Conservation (phyloP, 2,888 invertebrate genomes). For the Thymelicus sylvestris region DNA sequence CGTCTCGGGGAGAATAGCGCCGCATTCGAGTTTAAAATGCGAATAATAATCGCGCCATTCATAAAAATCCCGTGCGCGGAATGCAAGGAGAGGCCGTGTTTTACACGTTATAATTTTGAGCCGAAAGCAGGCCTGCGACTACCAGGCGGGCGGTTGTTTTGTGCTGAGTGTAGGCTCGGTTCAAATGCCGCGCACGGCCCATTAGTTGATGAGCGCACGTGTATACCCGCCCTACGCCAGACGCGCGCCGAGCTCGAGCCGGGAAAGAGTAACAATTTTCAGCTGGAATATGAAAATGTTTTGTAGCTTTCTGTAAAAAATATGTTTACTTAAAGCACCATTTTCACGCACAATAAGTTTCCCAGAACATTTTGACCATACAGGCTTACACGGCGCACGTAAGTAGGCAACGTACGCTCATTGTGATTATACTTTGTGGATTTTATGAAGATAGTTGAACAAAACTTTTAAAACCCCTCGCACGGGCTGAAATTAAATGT, state of each 20-base stretch:
- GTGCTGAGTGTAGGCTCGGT: constrained; percentile 81
- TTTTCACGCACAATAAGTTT: constrained; percentile 80
- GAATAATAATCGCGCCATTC: constrained; percentile 83
- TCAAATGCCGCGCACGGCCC: constrained; percentile 85
- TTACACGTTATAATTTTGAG: constrained; percentile 84
- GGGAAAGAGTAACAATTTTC: constrained; percentile 78
- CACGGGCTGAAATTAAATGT: constrained; percentile 31
- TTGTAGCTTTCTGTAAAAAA: constrained; percentile 75
- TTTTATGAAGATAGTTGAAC: constrained; percentile 37
- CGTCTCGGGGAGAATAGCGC: constrained; percentile 80
- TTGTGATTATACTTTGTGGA: constrained; percentile 38
- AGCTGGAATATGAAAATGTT: constrained; percentile 81
- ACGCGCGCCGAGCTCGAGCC: constrained; percentile 53
- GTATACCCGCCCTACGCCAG: constrained; percentile 70
- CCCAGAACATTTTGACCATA: constrained; percentile 69
- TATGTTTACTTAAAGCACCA: constrained; percentile 77
- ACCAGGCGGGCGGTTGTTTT: constrained; percentile 73
- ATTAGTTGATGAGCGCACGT: constrained; percentile 84
- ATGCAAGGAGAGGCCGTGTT: constrained; percentile 81
- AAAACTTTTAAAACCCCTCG: constrained; percentile 30
- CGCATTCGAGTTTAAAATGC: constrained; percentile 84
- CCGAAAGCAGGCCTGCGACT: constrained; percentile 77
- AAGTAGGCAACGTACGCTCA: constrained; percentile 37
- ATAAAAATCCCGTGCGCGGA: constrained; percentile 82
- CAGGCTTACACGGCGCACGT: constrained; percentile 42